These are phyloP conservation scores for Calliphora vicina DNA, from an alignment of 1,140 invertebrate genomes.

Conservation along the genomic window DNA sequence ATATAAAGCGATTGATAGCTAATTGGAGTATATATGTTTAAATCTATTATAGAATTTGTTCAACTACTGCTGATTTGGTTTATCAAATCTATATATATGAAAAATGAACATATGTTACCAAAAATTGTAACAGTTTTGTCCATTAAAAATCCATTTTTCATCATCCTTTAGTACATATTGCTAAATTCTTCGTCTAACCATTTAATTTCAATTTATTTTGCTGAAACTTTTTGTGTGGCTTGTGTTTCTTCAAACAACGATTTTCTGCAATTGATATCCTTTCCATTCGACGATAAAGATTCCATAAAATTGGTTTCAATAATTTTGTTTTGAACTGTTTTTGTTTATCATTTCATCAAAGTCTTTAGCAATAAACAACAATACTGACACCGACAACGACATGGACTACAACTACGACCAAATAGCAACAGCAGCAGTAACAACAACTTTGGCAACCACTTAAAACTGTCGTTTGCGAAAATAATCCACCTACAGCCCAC, in stretches of 20 bases:
- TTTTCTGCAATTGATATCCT: constrained; percentile 16
- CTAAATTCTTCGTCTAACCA: background rate
- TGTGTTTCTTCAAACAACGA: background rate
- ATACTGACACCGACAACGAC: background rate
- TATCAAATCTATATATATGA: too few relatives aligned
- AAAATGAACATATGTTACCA: too few relatives aligned
- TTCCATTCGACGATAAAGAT: background rate
- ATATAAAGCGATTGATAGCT: too few relatives aligned
- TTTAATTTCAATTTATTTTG: background rate
- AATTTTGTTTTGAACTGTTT: background rate
- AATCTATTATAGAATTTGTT: too few relatives aligned
- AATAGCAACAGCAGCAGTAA: constrained; percentile 9
- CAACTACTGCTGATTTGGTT: too few relatives aligned
- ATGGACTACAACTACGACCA: background rate
- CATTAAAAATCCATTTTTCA: too few relatives aligned
- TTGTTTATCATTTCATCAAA: background rate
- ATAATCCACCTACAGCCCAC: constrained; percentile 8
- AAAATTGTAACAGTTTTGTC: too few relatives aligned
- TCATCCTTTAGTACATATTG: too few relatives aligned
- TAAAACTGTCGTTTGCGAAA: constrained; percentile 1
- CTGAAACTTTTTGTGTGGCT: too few relatives aligned
- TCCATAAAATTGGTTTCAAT: background rate
- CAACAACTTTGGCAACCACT: background rate
- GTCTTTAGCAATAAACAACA: constrained; percentile 6
- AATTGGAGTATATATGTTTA: too few relatives aligned